phyloP scores from a whole-genome alignment of 2,113 vertebrate species.

The Chaetops frenatus region DNA sequence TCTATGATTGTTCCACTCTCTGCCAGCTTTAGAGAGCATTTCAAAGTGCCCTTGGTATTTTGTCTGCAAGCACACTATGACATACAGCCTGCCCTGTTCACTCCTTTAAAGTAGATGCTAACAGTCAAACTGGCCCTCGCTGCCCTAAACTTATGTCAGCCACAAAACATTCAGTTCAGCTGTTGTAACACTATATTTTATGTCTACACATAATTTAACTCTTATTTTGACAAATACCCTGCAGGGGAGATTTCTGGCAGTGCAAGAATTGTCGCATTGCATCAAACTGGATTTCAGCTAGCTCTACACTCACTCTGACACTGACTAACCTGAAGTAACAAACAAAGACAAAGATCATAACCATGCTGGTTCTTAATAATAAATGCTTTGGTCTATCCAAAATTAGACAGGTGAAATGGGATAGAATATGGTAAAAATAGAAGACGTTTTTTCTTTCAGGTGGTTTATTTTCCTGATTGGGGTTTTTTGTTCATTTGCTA shows the following conservation, averaged over 20 bases:
- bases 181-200: not conserved
- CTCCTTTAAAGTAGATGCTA: not conserved
- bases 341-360: not conserved
- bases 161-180: not conserved
- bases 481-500: not conserved
- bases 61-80: not conserved
- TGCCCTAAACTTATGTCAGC: not conserved
- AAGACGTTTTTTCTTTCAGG: not conserved
- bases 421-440: not conserved
- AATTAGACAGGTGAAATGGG: not conserved
- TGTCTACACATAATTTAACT: not conserved
- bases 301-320: not conserved
- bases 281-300: not conserved
- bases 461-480: not conserved
- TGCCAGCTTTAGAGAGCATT: not conserved
- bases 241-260: not conserved
- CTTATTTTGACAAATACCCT: not conserved
- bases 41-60: not conserved
- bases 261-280: not conserved
- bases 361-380: not conserved
- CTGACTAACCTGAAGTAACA: not conserved
- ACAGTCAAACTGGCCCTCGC: not conserved
- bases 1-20: not conserved
- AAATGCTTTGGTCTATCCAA: not conserved
- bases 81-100: not conserved